Conservation (phyloP, 2,888 invertebrate species). For the Amphipoea oculea region DNA sequence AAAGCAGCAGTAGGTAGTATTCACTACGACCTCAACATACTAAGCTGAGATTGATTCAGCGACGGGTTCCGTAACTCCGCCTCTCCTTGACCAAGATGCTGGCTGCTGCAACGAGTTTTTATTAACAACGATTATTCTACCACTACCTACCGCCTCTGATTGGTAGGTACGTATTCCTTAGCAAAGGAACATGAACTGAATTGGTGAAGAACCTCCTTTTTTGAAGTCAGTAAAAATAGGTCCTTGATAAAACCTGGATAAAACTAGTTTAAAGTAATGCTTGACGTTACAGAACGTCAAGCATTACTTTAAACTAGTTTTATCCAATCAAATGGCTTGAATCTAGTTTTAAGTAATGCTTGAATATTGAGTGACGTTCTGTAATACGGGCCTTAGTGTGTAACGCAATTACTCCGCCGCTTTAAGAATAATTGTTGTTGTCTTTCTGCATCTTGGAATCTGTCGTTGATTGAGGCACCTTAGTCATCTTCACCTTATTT, state of each 20-base stretch:
- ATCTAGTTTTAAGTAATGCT: too few relatives aligned
- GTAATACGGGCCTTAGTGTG: neutral
- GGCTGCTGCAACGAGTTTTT: conserved; percentile 60
- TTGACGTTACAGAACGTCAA: too few relatives aligned
- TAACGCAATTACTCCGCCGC: neutral
- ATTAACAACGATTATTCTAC: conserved; percentile 30
- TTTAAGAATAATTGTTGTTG: neutral
- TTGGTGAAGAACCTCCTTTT: neutral
- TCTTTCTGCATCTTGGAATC: neutral
- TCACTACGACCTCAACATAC: conserved; percentile 65
- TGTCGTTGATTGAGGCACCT: neutral
- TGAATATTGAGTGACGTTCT: too few relatives aligned
- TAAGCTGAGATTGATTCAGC: conserved; percentile 40
- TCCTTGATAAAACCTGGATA: too few relatives aligned
- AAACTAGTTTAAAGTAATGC: too few relatives aligned
- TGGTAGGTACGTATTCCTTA: conserved; percentile 29
- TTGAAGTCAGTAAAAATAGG: neutral
- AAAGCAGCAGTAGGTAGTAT: conserved; percentile 32
- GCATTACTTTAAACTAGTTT: too few relatives aligned
- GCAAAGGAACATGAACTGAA: neutral
- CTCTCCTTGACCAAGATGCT: conserved; percentile 65
- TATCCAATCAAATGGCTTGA: too few relatives aligned
- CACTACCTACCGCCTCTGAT: conserved; percentile 1
- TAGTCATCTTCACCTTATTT: too few relatives aligned
- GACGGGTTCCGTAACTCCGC: conserved; percentile 51